These are phyloP conservation scores for Magallana nippona DNA, from an alignment of 2,888 invertebrate species.

Conservation along the genomic window DNA sequence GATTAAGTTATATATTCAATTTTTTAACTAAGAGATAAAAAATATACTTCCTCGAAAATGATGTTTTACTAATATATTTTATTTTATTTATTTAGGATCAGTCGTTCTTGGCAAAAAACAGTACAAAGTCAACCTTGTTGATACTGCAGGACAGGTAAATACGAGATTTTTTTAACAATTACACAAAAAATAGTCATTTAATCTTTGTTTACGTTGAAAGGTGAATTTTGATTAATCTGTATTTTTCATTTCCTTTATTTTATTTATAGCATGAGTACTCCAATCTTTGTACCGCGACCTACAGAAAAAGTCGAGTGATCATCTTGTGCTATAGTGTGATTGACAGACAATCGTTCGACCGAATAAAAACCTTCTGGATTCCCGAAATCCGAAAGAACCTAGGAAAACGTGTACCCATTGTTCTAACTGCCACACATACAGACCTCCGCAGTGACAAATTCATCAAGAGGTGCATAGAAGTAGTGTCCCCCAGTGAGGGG, in stretches of 20 bases:
- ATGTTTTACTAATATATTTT: neutral
- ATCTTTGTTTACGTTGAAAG: neutral
- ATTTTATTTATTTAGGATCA: neutral
- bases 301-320: conserved; percentile 67
- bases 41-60: neutral
- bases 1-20: too few relatives aligned
- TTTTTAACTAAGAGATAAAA: too few relatives aligned
- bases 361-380: conserved; percentile 65
- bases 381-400: conserved; percentile 68
- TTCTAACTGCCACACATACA: conserved; percentile 68
- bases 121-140: neutral
- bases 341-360: conserved; percentile 67
- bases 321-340: conserved; percentile 68
- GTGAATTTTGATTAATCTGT: too few relatives aligned
- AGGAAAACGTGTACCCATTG: conserved; percentile 62
- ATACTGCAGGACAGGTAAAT: conserved; percentile 13
- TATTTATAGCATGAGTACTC: conserved; percentile 15
- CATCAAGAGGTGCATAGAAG: neutral
- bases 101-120: conserved; percentile 9
- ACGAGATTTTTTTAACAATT: neutral
- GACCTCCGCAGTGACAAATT: conserved; percentile 57
- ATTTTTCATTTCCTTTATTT: neutral
- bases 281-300: conserved; percentile 45
- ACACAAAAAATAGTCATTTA: neutral
- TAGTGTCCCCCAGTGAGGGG: neutral